These are phyloP conservation scores for Chymomyza fuscimana DNA, from an alignment of 2,888 invertebrate genomes.

Conservation along the genomic window DNA sequence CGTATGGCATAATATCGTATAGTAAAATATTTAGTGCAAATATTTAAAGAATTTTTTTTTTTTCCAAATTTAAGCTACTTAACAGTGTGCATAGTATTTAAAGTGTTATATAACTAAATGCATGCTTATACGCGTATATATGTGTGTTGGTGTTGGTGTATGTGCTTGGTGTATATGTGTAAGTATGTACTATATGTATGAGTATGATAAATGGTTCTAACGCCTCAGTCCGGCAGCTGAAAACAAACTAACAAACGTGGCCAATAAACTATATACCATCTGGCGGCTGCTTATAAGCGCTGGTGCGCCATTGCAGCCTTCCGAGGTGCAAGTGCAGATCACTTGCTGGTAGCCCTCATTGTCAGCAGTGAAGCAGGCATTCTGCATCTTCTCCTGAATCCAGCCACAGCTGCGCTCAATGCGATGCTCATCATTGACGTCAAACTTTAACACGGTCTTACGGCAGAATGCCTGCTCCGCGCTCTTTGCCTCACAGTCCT, in stretches of 20 bases:
- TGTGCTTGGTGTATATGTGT: neutral
- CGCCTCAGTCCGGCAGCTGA: slow-evolving; percentile 47
- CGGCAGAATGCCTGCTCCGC: slow-evolving; percentile 83
- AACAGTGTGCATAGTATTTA: neutral
- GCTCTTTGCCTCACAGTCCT: slow-evolving; percentile 78
- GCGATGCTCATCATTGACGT: slow-evolving; percentile 78
- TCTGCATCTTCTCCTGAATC: slow-evolving; percentile 67
- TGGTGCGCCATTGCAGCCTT: slow-evolving; percentile 82
- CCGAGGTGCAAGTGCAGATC: slow-evolving; percentile 84
- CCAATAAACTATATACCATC: slow-evolving; percentile 27
- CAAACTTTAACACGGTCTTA: slow-evolving; percentile 85
- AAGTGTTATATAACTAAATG: neutral
- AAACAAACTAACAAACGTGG: slow-evolving; percentile 26
- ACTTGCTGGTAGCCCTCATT: slow-evolving; percentile 84
- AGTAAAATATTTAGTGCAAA: neutral
- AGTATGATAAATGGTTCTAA: slow-evolving; percentile 19
- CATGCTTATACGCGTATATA: neutral
- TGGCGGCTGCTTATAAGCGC: slow-evolving; percentile 32
- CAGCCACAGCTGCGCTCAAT: slow-evolving; percentile 84
- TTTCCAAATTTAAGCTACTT: neutral
- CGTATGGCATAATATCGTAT: neutral
- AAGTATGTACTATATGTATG: neutral
- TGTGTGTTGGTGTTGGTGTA: neutral
- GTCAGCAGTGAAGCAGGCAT: slow-evolving; percentile 83
- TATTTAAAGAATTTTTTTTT: neutral